Evolutionary conservation across 1,140 invertebrate genomes (phyloP).

Genomic region (Drosophila pallidifrons): DNA sequence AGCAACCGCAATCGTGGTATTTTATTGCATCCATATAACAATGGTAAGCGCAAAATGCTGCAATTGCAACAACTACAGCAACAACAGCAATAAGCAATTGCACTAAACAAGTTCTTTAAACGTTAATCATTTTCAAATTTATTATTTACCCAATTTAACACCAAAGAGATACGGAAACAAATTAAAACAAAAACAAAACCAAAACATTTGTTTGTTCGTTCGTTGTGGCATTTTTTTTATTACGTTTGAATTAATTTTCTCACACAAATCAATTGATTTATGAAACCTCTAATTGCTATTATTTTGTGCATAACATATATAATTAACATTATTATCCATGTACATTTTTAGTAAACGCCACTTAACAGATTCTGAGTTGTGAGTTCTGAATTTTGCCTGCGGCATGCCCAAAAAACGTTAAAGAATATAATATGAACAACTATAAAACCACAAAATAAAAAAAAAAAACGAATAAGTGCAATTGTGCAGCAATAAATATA

Average conservation of each 20-base stretch:
- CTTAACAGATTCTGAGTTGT: conserved; percentile 60
- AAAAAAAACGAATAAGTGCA: conserved; percentile 27
- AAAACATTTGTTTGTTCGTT: conserved; percentile 32
- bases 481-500: conserved; percentile 3
- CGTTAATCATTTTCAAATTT: conserved; percentile 28
- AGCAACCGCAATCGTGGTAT: conserved; percentile 86
- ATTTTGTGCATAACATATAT: conserved; percentile 25
- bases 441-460: conserved; percentile 23
- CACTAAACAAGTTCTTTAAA: conserved; percentile 56
- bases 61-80: conserved; percentile 69
- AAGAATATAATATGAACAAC: conserved; percentile 33
- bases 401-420: conserved; percentile 60
- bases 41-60: conserved; percentile 86
- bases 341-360: conserved; percentile 56
- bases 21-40: conserved; percentile 87
- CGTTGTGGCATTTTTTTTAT: conserved; percentile 41
- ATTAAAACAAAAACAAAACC: neutral
- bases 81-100: conserved; percentile 64
- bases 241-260: conserved; percentile 18
- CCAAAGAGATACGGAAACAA: neutral
- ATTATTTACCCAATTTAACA: conserved; percentile 25
- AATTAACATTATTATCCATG: conserved; percentile 40
- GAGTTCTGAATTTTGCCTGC: conserved; percentile 71
- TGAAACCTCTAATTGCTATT: conserved; percentile 30
- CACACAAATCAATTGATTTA: conserved; percentile 1